A percentile compares a stretch with the other conserved stretches of the same genome.
phyloP scores from a whole-genome alignment of 1,140 invertebrate species.

The Thaumatotibia leucotreta region DNA sequence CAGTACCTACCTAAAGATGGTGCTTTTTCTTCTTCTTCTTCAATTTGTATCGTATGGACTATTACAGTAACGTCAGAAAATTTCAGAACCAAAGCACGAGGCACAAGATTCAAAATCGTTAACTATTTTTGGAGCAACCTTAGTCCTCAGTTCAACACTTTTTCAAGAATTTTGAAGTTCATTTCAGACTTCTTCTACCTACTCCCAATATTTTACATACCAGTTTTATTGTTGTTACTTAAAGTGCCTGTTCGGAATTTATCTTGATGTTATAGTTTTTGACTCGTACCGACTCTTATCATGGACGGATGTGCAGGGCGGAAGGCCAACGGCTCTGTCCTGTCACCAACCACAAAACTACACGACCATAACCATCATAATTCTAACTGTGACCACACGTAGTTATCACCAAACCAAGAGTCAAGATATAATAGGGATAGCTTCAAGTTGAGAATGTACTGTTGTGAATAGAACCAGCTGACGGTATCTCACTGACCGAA shows the following conservation, averaged over 20 bases:
- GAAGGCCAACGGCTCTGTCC: slow-evolving; percentile 39
- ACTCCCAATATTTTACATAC: too few relatives aligned
- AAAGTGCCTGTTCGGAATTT: not conserved
- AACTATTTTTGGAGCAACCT: too few relatives aligned
- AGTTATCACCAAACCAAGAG: not conserved
- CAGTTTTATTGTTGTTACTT: too few relatives aligned
- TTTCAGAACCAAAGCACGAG: too few relatives aligned
- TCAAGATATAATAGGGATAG: not conserved
- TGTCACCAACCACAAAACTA: not conserved
- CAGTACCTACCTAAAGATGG: too few relatives aligned
- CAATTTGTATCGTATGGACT: too few relatives aligned
- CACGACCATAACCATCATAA: not conserved
- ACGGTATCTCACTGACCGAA: slow-evolving; percentile 9
- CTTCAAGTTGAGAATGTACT: not conserved
- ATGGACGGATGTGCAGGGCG: slow-evolving; percentile 57
- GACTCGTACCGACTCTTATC: slow-evolving; percentile 49
- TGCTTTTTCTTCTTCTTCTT: too few relatives aligned
- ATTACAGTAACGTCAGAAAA: too few relatives aligned
- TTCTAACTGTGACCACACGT: not conserved
- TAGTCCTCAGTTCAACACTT: too few relatives aligned
- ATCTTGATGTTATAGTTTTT: slow-evolving; percentile 17
- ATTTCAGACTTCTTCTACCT: too few relatives aligned
- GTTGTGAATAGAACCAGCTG: not conserved
- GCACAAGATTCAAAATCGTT: too few relatives aligned
- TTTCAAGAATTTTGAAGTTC: too few relatives aligned